Conservation (phyloP, 1,140 invertebrate species). For the Brachionus plicatilis region DNA sequence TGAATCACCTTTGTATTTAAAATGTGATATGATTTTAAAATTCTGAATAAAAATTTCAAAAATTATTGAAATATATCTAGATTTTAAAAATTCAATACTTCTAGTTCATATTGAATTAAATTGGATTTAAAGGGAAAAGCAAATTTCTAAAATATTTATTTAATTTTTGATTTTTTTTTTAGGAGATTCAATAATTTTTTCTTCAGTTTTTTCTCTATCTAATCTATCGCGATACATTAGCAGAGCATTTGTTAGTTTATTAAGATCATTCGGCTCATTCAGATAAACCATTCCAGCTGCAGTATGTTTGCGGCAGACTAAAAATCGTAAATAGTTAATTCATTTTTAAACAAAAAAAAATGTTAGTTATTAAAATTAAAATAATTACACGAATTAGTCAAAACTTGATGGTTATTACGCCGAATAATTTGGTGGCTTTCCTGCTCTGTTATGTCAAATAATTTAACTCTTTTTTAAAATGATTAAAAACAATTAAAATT, state of each 20-base stretch:
- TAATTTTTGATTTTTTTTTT: neutral
- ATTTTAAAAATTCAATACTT: too few relatives aligned
- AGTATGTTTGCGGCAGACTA: conserved; percentile 33
- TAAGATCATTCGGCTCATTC: neutral
- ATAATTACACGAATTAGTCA: conserved; percentile 16
- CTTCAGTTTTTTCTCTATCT: neutral
- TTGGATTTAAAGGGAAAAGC: neutral
- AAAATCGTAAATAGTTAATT: neutral
- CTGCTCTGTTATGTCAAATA: conserved; percentile 27
- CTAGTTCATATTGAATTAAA: neutral
- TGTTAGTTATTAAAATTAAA: neutral
- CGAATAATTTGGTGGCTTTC: conserved; percentile 24
- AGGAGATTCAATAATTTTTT: neutral
- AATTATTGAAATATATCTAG: too few relatives aligned
- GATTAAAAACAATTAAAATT: neutral
- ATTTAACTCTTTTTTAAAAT: neutral
- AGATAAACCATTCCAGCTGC: conserved; percentile 26
- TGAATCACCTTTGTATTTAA: too few relatives aligned
- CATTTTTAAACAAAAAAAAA: neutral
- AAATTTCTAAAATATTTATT: neutral
- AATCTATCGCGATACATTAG: neutral
- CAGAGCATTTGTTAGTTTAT: neutral
- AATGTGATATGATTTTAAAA: too few relatives aligned
- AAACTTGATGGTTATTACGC: neutral
- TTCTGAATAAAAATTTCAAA: too few relatives aligned